Conservation (phyloP, 2,888 invertebrate species). For the Heliconius hortense region DNA sequence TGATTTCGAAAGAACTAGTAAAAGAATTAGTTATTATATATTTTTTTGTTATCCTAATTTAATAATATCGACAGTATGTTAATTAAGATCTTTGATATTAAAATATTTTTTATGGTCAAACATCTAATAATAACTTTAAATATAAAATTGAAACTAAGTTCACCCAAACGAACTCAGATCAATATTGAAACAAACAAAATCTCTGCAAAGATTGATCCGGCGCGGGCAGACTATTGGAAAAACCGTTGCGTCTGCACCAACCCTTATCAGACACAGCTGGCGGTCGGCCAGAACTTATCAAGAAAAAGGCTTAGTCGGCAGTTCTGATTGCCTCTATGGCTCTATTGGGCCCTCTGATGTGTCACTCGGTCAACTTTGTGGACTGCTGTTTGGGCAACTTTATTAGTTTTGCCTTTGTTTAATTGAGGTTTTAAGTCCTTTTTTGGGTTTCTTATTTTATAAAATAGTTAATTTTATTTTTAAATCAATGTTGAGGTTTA, state of each 20-base stretch:
- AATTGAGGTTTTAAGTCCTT: background rate
- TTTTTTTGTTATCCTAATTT: no score
- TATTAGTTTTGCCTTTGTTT: background rate
- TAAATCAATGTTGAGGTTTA: background rate
- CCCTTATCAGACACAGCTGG: constrained; percentile 50
- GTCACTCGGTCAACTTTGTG: constrained; percentile 26
- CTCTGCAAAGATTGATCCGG: constrained; percentile 27
- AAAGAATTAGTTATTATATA: no score
- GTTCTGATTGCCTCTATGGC: constrained; percentile 60
- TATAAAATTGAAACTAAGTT: background rate
- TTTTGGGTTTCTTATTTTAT: background rate
- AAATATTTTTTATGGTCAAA: background rate
- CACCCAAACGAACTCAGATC: constrained; percentile 12
- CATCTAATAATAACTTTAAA: background rate
- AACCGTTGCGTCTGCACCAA: constrained; percentile 32
- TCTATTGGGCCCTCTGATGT: constrained; percentile 52
- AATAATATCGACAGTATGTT: no score
- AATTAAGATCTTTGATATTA: no score
- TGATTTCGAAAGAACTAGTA: no score
- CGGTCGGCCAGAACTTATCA: constrained; percentile 58
- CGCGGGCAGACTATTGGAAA: constrained; percentile 20
- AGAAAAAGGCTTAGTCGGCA: constrained; percentile 54
- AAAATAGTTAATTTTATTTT: background rate
- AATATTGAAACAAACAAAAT: constrained; percentile 14
- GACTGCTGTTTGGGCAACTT: constrained; percentile 3